Conservation (phyloP, 2,888 invertebrate genomes). For the Pristionchus maxplancki region DNA sequence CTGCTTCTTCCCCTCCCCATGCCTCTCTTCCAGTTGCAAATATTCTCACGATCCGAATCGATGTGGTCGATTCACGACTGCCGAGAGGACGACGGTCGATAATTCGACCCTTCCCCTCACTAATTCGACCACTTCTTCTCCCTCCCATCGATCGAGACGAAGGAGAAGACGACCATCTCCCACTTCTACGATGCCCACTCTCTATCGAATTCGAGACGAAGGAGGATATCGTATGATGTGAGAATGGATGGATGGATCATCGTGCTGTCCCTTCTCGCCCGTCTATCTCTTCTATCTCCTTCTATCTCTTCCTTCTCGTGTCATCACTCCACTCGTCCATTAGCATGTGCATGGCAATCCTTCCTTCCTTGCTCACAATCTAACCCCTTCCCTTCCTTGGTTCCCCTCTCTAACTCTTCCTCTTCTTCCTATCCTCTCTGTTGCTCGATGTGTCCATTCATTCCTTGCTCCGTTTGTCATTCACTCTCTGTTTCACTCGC, state of each 20-base stretch:
- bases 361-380: not conserved
- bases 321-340: slow-evolving; percentile 10
- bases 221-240: slow-evolving; percentile 31
- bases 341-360: slow-evolving; percentile 5
- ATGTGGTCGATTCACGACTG: not conserved
- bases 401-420: not conserved
- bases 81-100: not conserved
- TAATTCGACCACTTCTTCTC: slow-evolving; percentile 17
- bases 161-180: not conserved
- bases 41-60: slow-evolving; percentile 39
- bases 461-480: slow-evolving; percentile 38
- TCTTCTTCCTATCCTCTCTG: not conserved
- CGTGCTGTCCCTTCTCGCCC: not conserved
- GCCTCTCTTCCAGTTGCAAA: slow-evolving; percentile 38
- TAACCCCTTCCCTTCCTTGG: not conserved
- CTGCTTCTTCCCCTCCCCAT: slow-evolving; percentile 13
- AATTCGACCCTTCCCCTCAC: not conserved
- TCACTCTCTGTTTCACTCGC: slow-evolving; percentile 24
- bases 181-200: not conserved
- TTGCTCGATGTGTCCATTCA: slow-evolving; percentile 11
- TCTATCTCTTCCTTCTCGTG: not conserved
- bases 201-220: not conserved
- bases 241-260: slow-evolving; percentile 29
- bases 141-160: slow-evolving; percentile 10
- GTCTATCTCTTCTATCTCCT: not conserved